Evolutionary conservation across 1,140 invertebrate species (phyloP), one percentile per base, ranked within the genome.

Genomic region (Conus betulinus): DNA sequence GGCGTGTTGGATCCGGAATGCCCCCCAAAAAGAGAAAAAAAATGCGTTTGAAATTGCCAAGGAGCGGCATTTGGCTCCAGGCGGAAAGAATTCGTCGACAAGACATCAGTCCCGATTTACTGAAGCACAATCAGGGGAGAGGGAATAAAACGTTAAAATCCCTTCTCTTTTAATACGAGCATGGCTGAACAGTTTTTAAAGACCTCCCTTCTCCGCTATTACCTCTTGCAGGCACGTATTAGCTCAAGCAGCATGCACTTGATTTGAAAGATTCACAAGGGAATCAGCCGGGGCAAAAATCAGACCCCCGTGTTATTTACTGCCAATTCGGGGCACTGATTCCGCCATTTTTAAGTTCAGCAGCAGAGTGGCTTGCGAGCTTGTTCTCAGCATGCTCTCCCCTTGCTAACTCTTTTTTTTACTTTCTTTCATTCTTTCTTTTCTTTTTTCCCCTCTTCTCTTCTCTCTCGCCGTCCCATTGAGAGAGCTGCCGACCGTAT

Each of bases 241-340:
- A 84, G 57, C 57, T 63, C 82, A 84, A 63, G 82, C 82, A 63
- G 55, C 82, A 23, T 63, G 82, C 57, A 27, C 82, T 60, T 84
- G 53, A 63, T 84, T 84, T 63, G 82, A 84, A 39, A 84, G 82
- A 84, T 84, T n/a, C 82, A 84, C 82, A 84, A 84, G 57, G 82
- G 55, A 63, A 63, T 25, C 23, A 63, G 57, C 55, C 55, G 25
- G 82, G 82, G 55, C 53, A 84, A 84, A 60, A 84, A 60, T 84
- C 82, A 84, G 53, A 60, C 67, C 67, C 82, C 53, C n/a, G 53
- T 63, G 82, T 84, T 84, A 84, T 84, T 84, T 84, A 84, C 27
- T 60, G 82, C 55, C 82, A 84, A 84, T 84, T 84, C 82, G 53
- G 52, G 52, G 55, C 57, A 60, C 11, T 39, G 82, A 63, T 25